These are phyloP conservation scores for Tympanoctomys barrerae DNA, from an alignment of 2,797 vertebrate genomes.

Conservation along the genomic window DNA sequence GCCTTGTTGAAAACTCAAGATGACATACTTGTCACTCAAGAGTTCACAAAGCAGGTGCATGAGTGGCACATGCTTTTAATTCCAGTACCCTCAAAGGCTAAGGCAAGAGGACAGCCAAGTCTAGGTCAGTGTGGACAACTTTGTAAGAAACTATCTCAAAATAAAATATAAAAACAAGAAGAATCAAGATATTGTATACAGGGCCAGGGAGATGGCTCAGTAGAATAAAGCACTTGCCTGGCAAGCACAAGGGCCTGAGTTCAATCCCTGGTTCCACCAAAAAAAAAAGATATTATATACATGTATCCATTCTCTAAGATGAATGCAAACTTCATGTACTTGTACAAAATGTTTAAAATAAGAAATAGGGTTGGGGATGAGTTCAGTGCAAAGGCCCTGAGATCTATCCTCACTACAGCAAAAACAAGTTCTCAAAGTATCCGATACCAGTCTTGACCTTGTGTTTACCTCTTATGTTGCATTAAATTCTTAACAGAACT, in stretches of 20 bases:
- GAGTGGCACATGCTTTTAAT: not conserved
- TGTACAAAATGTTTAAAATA: not conserved
- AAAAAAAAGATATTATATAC: not conserved
- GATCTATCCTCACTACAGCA: not conserved
- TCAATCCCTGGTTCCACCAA: no score
- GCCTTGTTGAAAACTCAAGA: not conserved
- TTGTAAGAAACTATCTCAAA: not conserved
- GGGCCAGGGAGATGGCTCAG: no score
- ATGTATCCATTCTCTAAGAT: not conserved
- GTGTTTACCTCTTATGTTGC: not conserved
- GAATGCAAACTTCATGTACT: not conserved
- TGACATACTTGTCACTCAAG: not conserved
- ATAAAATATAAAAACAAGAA: not conserved
- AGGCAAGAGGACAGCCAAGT: not conserved
- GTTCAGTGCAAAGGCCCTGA: not conserved
- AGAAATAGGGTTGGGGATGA: not conserved
- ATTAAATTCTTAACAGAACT: not conserved
- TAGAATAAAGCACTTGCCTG: no score
- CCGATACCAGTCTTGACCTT: not conserved
- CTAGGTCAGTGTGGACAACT: not conserved
- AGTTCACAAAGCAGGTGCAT: not conserved
- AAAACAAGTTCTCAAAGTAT: not conserved
- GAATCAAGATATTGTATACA: not conserved
- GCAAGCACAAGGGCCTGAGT: no score
- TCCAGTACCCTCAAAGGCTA: not conserved